Evolutionary conservation across 2,888 invertebrate species (phyloP).

Genomic region (Synergus japonicus): DNA sequence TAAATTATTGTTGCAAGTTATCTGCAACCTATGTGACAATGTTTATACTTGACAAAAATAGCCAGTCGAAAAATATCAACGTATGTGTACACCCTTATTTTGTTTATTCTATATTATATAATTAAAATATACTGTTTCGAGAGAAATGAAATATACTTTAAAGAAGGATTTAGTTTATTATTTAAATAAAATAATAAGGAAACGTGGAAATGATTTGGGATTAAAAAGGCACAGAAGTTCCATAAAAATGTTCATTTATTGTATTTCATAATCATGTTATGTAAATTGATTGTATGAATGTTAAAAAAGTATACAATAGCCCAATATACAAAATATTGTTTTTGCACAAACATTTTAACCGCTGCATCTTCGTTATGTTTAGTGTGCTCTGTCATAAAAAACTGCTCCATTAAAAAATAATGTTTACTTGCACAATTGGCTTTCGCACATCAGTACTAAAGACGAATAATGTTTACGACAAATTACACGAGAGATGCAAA

Average conservation of each 20-base stretch:
- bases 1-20: too few relatives aligned
- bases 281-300: slow-evolving; percentile 22
- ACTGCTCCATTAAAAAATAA: slow-evolving; percentile 24
- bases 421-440: slow-evolving; percentile 8
- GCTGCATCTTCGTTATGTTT: slow-evolving; percentile 23
- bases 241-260: slow-evolving; percentile 39
- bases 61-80: too few relatives aligned
- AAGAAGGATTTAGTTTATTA: too few relatives aligned
- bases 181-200: too few relatives aligned
- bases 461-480: slow-evolving; percentile 25
- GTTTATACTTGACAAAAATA: too few relatives aligned
- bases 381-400: slow-evolving; percentile 10
- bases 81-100: too few relatives aligned
- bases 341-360: slow-evolving; percentile 30
- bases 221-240: background rate
- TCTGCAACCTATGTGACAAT: too few relatives aligned
- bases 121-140: too few relatives aligned
- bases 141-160: too few relatives aligned
- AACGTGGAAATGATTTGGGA: background rate
- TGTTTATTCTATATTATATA: too few relatives aligned
- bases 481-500: slow-evolving; percentile 37
- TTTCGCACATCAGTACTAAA: background rate
- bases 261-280: background rate
- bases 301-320: slow-evolving; percentile 39
- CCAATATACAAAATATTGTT: slow-evolving; percentile 39